Percentiles rank a stretch among this genome's conserved stretches.
These are phyloP conservation scores for Siniperca scherzeri DNA, from an alignment of 2,797 vertebrate species.

Conservation along the genomic window DNA sequence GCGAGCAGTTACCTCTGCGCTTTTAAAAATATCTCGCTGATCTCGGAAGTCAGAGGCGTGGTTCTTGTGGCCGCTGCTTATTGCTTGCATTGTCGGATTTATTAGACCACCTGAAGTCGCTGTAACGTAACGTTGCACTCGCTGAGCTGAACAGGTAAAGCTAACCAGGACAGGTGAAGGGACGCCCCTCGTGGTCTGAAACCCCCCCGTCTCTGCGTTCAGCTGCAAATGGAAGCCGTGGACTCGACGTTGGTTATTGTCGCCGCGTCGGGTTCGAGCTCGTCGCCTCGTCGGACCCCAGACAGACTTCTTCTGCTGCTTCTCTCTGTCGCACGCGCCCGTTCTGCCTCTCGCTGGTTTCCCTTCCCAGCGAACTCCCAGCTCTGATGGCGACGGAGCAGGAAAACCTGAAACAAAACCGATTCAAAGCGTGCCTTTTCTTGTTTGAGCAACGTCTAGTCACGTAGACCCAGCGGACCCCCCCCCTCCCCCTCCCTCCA, in stretches of 20 bases:
- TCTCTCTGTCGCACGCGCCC: not conserved
- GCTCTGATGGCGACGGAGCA: not conserved
- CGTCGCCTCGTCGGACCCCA: not conserved
- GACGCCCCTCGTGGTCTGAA: no score
- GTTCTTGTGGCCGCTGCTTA: no score
- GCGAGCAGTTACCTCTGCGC: no score
- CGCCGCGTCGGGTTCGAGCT: constrained; percentile 31
- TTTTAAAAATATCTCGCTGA: no score
- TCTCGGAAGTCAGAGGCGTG: no score
- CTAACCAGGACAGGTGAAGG: no score
- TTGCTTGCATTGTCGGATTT: no score
- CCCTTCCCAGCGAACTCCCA: not conserved
- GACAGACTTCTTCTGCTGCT: not conserved
- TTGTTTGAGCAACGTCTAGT: not conserved
- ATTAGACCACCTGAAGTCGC: no score
- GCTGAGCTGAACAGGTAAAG: no score
- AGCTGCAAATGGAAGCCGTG: not conserved
- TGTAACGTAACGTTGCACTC: no score
- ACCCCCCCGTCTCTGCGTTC: no score
- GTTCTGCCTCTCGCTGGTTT: not conserved
- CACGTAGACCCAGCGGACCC: not conserved
- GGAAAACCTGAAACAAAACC: not conserved
- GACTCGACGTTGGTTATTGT: not conserved
- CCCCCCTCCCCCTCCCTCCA: not conserved
- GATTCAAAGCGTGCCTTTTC: not conserved